Evolutionary conservation across 23 tunicate genomes (phyloP), one percentile per base, ranked within the genome.

Genomic region (Ciona savignyi): DNA sequence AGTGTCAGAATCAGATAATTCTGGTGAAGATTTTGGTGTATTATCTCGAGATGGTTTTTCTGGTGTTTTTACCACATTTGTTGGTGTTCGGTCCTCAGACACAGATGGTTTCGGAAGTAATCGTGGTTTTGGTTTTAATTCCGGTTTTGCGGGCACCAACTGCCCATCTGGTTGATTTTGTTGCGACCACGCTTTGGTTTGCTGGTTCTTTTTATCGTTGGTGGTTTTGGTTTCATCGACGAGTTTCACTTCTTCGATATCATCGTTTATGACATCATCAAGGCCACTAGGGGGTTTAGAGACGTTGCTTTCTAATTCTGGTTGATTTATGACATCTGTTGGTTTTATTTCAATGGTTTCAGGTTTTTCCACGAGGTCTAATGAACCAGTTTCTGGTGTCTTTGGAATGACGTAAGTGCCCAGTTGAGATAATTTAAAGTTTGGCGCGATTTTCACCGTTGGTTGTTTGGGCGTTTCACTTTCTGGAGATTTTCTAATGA

Each of bases 351-450:
- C 11, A 42, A 15, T 42, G 56, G 56, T 42, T 42, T 42, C 56
- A 15, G 56, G 56, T 42, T 42, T 42, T 6, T 42, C 15, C n/a
- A n/a, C n/a, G n/a, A n/a, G n/a, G n/a, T n/a, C n/a, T n/a, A n/a
- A n/a, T 6, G 11, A 6, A 20, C 3, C 70, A 25, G 70, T 20
- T 3, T 66, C 73, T 30, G 73, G 33, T 29, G 73, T 4, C 9
- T 69, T 69, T 24, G 26, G 51, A 27, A 69, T 69, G 22, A 69
- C 73, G 32, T 29, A 69, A 31, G 73, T 69, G 23, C 73, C 73
- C 1, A 30, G 33, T 9, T 33, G 33, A 3, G 1, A 21, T 19
- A 69, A 32, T 33, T 69, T 69, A 31, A 34, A 34, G 32, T 33
- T 42, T 6, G 56, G 11, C 15, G 56, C 56, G 11, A 42, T 42